Percentiles rank a stretch among this genome's conserved stretches.
phyloP scores from a whole-genome alignment of 1,140 invertebrate genomes.

The Amphibalanus amphitrite region DNA sequence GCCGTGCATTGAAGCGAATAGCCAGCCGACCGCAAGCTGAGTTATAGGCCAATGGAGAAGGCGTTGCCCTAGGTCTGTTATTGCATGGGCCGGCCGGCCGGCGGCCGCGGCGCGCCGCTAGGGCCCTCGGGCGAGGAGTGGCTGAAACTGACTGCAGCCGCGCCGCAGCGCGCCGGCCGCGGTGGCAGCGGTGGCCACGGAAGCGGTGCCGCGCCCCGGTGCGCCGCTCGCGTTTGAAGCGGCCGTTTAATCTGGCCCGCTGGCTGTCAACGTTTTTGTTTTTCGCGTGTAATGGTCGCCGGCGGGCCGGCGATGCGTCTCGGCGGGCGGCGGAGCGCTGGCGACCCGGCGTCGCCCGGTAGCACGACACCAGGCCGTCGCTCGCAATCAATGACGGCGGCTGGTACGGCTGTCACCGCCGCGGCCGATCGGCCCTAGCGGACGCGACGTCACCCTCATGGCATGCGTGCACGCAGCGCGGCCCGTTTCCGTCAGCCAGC shows the following conservation, averaged over 20 bases:
- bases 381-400: not conserved
- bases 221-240: not conserved
- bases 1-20: slow-evolving; percentile 1
- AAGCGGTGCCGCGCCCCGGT: not conserved
- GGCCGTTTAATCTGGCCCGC: not conserved
- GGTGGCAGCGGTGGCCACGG: not conserved
- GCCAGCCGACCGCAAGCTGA: not conserved
- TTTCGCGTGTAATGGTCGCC: not conserved
- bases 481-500: no score
- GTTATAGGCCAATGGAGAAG: slow-evolving; percentile 5
- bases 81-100: not conserved
- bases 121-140: not conserved
- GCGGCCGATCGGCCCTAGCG: not conserved
- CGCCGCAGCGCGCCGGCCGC: no score
- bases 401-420: not conserved
- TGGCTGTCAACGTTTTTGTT: not conserved
- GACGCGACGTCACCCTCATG: not conserved
- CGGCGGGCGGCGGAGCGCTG: no score
- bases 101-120: not conserved
- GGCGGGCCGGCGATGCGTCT: no score
- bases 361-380: no score
- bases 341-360: no score
- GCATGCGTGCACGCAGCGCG: not conserved
- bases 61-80: slow-evolving; percentile 1
- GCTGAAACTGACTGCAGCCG: not conserved